Evolutionary conservation across 2,113 vertebrate species (phyloP).

Genomic region (Cavia porcellus): DNA sequence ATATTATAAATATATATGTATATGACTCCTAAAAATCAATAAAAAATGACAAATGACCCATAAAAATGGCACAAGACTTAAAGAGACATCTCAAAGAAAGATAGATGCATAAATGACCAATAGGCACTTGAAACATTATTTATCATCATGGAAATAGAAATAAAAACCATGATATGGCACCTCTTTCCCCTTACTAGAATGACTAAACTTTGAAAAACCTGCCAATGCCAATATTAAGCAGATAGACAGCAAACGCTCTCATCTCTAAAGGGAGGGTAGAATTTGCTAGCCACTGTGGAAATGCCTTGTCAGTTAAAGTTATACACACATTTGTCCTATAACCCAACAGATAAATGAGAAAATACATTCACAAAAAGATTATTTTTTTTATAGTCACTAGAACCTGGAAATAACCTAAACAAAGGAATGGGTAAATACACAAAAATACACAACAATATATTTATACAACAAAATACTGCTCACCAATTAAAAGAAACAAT

Average conservation of each 20-base stretch:
- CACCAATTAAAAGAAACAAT: neutral
- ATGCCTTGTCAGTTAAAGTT: neutral
- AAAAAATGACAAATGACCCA: neutral
- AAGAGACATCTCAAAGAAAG: neutral
- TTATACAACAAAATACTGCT: neutral
- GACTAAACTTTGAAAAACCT: neutral
- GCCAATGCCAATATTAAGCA: neutral
- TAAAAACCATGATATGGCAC: neutral
- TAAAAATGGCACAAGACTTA: neutral
- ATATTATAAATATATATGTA: neutral
- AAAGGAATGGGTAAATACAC: neutral
- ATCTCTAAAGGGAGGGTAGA: neutral
- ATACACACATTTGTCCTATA: neutral
- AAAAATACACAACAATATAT: neutral
- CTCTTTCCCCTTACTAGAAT: neutral
- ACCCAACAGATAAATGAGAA: conserved; percentile 33
- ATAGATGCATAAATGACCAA: neutral
- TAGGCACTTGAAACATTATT: neutral
- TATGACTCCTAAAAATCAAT: neutral
- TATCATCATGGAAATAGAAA: neutral
- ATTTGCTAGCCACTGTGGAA: neutral
- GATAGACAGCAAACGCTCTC: neutral
- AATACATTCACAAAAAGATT: neutral
- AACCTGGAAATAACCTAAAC: neutral
- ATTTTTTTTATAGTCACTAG: neutral